A percentile compares a stretch with the other conserved stretches of the same genome.
Evolutionary conservation across 2,113 vertebrate species (phyloP).

Genomic region (Istiophorus platypterus): DNA sequence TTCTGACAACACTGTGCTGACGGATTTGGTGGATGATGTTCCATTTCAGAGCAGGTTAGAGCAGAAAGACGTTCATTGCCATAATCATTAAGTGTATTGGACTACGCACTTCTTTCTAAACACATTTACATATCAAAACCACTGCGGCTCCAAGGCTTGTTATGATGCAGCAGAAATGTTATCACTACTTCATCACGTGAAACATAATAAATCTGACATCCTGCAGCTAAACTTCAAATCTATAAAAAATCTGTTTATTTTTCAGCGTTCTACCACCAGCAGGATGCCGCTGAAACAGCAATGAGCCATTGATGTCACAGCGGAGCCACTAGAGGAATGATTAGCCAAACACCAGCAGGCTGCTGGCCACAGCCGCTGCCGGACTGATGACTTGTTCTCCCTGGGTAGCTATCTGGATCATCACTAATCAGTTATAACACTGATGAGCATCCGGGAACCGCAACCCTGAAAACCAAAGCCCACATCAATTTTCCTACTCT

Average conservation of each 20-base stretch:
- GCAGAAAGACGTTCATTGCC: slow-evolving; percentile 42
- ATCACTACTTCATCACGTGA: slow-evolving; percentile 6
- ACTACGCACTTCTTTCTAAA: slow-evolving; percentile 4
- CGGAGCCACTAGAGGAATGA: slow-evolving; percentile 58
- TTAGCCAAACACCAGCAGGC: slow-evolving; percentile 58
- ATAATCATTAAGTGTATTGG: slow-evolving; percentile 9
- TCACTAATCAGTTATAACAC: slow-evolving; percentile 69
- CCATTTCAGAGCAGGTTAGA: slow-evolving; percentile 30
- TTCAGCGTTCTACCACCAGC: slow-evolving; percentile 23
- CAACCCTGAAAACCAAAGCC: slow-evolving; percentile 39
- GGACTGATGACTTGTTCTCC: slow-evolving; percentile 56
- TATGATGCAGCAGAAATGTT: neutral
- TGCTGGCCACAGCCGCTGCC: slow-evolving; percentile 54
- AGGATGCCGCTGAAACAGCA: slow-evolving; percentile 37
- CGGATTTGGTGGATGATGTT: slow-evolving; percentile 29
- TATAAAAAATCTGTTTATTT: slow-evolving; percentile 39
- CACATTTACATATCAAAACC: slow-evolving; percentile 19
- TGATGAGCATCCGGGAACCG: slow-evolving; percentile 55
- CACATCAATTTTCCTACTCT: slow-evolving; percentile 39
- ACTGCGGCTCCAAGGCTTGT: neutral
- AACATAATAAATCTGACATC: slow-evolving; percentile 20
- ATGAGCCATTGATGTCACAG: slow-evolving; percentile 49
- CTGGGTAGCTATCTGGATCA: slow-evolving; percentile 61
- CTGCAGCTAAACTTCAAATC: slow-evolving; percentile 40
- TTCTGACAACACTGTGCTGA: slow-evolving; percentile 30